These are phyloP conservation scores for Stenurella melanura DNA, from an alignment of 2,888 invertebrate species.

Conservation along the genomic window DNA sequence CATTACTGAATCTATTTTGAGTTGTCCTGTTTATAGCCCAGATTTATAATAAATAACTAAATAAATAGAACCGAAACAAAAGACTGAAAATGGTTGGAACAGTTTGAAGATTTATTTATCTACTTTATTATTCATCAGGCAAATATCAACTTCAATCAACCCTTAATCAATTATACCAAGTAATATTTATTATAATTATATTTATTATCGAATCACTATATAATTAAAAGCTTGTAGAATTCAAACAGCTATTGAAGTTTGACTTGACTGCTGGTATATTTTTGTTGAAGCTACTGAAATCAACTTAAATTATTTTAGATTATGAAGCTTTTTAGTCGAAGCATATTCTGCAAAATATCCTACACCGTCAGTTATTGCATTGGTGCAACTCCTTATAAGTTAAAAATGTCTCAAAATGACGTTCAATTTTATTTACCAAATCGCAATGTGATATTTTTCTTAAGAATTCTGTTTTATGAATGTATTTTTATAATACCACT, in stretches of 20 bases:
- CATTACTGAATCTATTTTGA: too few species aligned
- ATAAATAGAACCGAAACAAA: too few species aligned
- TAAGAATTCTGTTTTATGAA: conserved; percentile 1
- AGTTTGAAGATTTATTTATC: not conserved
- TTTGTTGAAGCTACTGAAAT: not conserved
- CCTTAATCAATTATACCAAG: not conserved
- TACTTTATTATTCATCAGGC: not conserved
- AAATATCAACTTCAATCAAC: not conserved
- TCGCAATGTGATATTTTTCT: not conserved
- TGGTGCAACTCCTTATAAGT: conserved; percentile 8
- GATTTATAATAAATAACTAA: too few species aligned
- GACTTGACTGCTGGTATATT: not conserved
- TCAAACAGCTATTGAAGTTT: too few species aligned
- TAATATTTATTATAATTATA: not conserved
- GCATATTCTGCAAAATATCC: not conserved
- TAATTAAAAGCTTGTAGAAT: not conserved
- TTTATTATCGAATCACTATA: not conserved
- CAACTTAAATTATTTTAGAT: not conserved
- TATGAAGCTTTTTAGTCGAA: not conserved
- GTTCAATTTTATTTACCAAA: not conserved
- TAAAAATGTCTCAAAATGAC: not conserved
- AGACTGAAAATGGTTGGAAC: too few species aligned
- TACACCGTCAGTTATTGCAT: not conserved
- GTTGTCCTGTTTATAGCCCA: too few species aligned
- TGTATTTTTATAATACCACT: not conserved